Evolutionary conservation across 2,113 vertebrate species (phyloP).

Genomic region (Bungarus multicinctus): DNA sequence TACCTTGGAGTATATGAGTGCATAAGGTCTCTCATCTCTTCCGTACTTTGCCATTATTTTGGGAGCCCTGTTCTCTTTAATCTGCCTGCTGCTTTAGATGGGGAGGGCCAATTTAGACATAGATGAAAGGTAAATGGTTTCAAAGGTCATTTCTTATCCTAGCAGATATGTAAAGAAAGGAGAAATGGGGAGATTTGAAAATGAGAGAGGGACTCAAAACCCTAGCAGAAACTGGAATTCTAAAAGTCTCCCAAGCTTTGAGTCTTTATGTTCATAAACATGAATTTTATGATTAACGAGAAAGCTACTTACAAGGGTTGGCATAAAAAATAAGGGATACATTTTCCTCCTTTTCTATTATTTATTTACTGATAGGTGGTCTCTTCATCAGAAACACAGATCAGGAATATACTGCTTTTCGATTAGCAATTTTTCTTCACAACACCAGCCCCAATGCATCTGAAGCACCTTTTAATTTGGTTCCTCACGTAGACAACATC

Average conservation of each 20-base stretch:
- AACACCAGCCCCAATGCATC: slow-evolving; percentile 99
- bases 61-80: slow-evolving; percentile 23
- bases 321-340: slow-evolving; percentile 34
- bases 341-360: slow-evolving; percentile 27
- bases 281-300: background rate
- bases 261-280: slow-evolving; percentile 32
- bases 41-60: slow-evolving; percentile 1
- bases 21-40: background rate
- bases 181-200: slow-evolving; percentile 34
- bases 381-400: slow-evolving; percentile 99
- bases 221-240: slow-evolving; percentile 33
- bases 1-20: background rate
- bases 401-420: slow-evolving; percentile 99
- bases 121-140: slow-evolving; percentile 60
- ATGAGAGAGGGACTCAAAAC: slow-evolving; percentile 23
- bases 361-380: slow-evolving; percentile 79
- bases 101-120: slow-evolving; percentile 53
- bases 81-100: slow-evolving; percentile 48
- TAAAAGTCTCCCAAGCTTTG: slow-evolving; percentile 21
- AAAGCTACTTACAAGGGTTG: slow-evolving; percentile 20
- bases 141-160: slow-evolving; percentile 70
- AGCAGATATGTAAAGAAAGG: slow-evolving; percentile 50
- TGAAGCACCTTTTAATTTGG: slow-evolving; percentile 98
- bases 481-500: slow-evolving; percentile 99
- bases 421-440: slow-evolving; percentile 98